Evolutionary conservation across 2,888 invertebrate species (phyloP), one percentile per base, ranked within the genome.

Genomic region (Lochmaea crataegi): DNA sequence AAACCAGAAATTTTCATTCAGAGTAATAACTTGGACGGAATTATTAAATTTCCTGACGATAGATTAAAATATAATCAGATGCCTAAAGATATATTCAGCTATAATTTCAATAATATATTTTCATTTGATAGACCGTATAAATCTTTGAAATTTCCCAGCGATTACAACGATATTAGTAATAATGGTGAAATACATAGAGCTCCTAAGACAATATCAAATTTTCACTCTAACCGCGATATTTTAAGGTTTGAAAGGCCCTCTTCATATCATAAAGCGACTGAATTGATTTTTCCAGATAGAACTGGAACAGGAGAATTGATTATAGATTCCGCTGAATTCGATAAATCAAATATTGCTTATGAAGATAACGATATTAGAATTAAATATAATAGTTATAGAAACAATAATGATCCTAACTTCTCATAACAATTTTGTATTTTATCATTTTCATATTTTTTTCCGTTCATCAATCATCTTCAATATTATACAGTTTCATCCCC

Each of bases 261-360:
- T 51, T 83, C 84, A 68, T 80, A 82, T 75, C 83, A 85, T 75
- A 79, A 80, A 60, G 83, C 83, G 5, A 75, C 76, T 45, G 78
- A 81, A n/a, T 86, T 88, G 76, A 86, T 89, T 63, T 90, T 90
- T 78, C 90, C 90, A 4, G 88, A 88, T 79, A 86, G 90, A 73
- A 89, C 88, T 45, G 89, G 89, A 65, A 89, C 89, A 3, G 89
- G 88, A 53, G 87, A 89, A 79, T 81, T 89, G 57, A 86, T 86
- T 79, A 85, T 89, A 73, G 88, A 88, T 81, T 85, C 83, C 45
- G 82, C 85, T 42, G 82, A 84, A 76, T 80, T 85, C 57, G 68
- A 71, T 57, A 76, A 75, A 22, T 53, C 71, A 41, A 38, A 75
- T 18, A 41, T 69, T 51, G 65, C 72, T 22, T 70, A 69, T 51